Conservation (phyloP, 1,140 invertebrate genomes). For the Leptinotarsa texana region DNA sequence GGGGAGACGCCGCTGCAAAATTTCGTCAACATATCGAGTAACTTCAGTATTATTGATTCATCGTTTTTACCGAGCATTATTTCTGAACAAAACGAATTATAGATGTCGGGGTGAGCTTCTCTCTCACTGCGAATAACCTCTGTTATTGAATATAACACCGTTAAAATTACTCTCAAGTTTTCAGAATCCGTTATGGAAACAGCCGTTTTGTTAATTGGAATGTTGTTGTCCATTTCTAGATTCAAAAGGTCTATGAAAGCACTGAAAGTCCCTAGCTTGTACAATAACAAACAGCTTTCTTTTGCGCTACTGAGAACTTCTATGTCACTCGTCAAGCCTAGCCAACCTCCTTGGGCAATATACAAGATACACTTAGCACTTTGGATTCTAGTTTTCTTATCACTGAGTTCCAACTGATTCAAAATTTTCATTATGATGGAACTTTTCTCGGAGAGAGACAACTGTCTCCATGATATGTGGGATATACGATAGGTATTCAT, state of each 20-base stretch:
- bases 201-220: slow-evolving; percentile 48
- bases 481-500: slow-evolving; percentile 78
- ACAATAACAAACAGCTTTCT: slow-evolving; percentile 84
- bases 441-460: slow-evolving; percentile 67
- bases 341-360: slow-evolving; percentile 92
- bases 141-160: slow-evolving; percentile 91
- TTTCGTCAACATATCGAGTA: slow-evolving; percentile 91
- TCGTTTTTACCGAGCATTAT: slow-evolving; percentile 62
- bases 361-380: slow-evolving; percentile 89
- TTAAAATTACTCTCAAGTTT: slow-evolving; percentile 89
- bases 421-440: slow-evolving; percentile 81
- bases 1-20: slow-evolving; percentile 93
- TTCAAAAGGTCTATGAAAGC: slow-evolving; percentile 90
- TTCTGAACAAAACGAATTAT: slow-evolving; percentile 21
- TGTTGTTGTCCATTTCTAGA: slow-evolving; percentile 81
- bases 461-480: slow-evolving; percentile 77
- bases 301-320: slow-evolving; percentile 82
- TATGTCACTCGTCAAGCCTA: slow-evolving; percentile 86
- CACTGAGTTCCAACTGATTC: slow-evolving; percentile 87
- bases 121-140: slow-evolving; percentile 82
- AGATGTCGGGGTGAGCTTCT: slow-evolving; percentile 54
- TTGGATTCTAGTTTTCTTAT: slow-evolving; percentile 78
- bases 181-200: slow-evolving; percentile 89
- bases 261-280: slow-evolving; percentile 85
- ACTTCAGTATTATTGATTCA: slow-evolving; percentile 84